A percentile compares a stretch with the other conserved stretches of the same genome.
Evolutionary conservation across 2,797 vertebrate genomes (phyloP).

Genomic region (Numenius phaeopus): DNA sequence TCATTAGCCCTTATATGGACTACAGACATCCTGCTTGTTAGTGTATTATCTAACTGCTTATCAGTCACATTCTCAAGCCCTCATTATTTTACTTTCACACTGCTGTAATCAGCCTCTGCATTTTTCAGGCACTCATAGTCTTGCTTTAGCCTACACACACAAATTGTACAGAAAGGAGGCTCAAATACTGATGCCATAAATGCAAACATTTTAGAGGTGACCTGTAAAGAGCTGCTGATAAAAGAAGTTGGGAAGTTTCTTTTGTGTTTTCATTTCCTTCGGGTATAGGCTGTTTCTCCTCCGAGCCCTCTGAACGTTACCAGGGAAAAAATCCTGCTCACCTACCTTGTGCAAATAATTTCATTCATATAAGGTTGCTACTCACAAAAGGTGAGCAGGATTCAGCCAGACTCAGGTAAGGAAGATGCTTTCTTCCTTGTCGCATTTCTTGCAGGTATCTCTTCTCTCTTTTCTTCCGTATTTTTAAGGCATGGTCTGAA

Average conservation of each 20-base stretch:
- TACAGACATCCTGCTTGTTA: slow-evolving; percentile 63
- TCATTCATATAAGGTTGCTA: background rate
- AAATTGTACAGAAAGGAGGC: background rate
- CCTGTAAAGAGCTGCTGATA: background rate
- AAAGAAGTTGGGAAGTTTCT: background rate
- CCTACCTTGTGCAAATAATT: background rate
- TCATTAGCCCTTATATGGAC: slow-evolving; percentile 49
- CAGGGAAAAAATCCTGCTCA: background rate
- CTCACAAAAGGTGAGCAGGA: background rate
- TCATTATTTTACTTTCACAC: slow-evolving; percentile 59
- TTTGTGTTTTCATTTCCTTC: background rate
- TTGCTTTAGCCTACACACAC: slow-evolving; percentile 11
- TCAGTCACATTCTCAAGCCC: slow-evolving; percentile 60
- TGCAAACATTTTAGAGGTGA: background rate
- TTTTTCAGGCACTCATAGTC: slow-evolving; percentile 6
- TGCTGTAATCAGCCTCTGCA: slow-evolving; percentile 26
- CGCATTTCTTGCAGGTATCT: background rate
- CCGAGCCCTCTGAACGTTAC: background rate
- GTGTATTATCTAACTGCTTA: slow-evolving; percentile 59
- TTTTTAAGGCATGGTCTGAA: background rate
- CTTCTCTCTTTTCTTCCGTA: background rate
- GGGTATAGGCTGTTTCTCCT: background rate
- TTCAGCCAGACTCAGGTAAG: background rate
- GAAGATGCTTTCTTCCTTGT: background rate
- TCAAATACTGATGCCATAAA: slow-evolving; percentile 9